Percentiles rank a stretch among this genome's conserved stretches.
These are phyloP conservation scores for Piaya cayana DNA, from an alignment of 2,113 vertebrate species.

Conservation along the genomic window DNA sequence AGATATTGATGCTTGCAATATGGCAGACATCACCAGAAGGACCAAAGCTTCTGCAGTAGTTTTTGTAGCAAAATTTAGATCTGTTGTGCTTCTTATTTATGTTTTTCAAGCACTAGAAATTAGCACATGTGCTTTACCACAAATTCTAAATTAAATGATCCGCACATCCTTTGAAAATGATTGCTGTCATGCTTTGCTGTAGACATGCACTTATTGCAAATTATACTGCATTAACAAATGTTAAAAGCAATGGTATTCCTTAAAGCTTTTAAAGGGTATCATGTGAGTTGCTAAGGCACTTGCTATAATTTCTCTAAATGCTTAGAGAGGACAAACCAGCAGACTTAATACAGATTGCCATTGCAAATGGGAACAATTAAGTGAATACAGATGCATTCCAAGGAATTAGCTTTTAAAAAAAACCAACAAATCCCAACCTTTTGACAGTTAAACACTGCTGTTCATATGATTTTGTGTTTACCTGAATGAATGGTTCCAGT, in stretches of 20 bases:
- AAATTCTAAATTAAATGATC: slow-evolving; percentile 7
- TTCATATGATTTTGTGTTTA: neutral
- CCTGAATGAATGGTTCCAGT: neutral
- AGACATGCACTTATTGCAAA: neutral
- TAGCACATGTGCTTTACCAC: neutral
- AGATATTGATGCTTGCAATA: slow-evolving; percentile 5
- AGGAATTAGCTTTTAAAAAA: neutral
- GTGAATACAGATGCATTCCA: neutral
- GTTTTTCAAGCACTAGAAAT: neutral
- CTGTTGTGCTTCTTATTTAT: neutral
- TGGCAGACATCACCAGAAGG: neutral
- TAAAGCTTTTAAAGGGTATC: slow-evolving; percentile 20
- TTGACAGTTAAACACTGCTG: neutral
- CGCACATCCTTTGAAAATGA: neutral
- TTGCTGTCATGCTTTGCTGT: neutral
- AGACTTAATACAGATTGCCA: neutral
- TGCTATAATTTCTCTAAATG: neutral
- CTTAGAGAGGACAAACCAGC: neutral
- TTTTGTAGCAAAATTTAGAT: neutral
- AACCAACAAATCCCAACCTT: no score
- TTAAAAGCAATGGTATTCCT: neutral
- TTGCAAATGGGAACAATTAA: neutral
- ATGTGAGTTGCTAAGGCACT: slow-evolving; percentile 1
- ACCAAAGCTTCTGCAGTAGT: neutral
- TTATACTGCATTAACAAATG: slow-evolving; percentile 9